These are phyloP conservation scores for Spheniscus humboldti DNA, from an alignment of 2,797 vertebrate species.

Conservation along the genomic window DNA sequence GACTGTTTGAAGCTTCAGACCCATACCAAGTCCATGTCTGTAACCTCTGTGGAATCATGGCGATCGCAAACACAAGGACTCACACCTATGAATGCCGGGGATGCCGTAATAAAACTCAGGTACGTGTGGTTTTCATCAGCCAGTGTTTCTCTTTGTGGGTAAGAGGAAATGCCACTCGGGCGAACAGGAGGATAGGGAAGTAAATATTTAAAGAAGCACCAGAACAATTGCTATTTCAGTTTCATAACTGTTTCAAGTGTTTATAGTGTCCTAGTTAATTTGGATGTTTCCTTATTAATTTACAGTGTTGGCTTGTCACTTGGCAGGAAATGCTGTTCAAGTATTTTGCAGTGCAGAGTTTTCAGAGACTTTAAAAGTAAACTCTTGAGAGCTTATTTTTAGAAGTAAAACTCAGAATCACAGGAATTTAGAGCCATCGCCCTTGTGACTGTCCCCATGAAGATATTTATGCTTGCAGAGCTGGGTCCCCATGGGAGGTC, in stretches of 20 bases:
- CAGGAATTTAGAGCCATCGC: background rate
- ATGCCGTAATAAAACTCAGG: slow-evolving; percentile 98
- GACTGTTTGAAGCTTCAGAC: slow-evolving; percentile 95
- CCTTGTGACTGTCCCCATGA: slow-evolving; percentile 7
- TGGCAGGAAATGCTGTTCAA: slow-evolving; percentile 6
- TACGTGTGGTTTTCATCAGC: slow-evolving; percentile 31
- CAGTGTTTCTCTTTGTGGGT: background rate
- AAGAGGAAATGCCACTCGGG: background rate
- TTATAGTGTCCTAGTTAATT: background rate
- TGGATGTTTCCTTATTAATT: background rate
- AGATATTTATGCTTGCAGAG: background rate
- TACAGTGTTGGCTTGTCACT: background rate
- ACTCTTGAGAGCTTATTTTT: background rate
- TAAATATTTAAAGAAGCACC: slow-evolving; percentile 35
- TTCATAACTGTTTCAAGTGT: slow-evolving; percentile 7
- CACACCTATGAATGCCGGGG: slow-evolving; percentile 97
- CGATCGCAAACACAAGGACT: slow-evolving; percentile 95
- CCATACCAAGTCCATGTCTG: slow-evolving; percentile 97
- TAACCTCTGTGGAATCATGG: slow-evolving; percentile 97
- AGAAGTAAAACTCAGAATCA: background rate
- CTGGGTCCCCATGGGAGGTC: background rate
- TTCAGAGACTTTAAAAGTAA: background rate
- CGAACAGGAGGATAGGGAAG: background rate
- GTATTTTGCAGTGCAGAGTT: background rate
- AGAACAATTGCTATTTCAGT: slow-evolving; percentile 29